Percentiles rank a stretch among this genome's conserved stretches.
Evolutionary conservation across 2,797 vertebrate species (phyloP).

Genomic region (Gymnothorax javanicus): DNA sequence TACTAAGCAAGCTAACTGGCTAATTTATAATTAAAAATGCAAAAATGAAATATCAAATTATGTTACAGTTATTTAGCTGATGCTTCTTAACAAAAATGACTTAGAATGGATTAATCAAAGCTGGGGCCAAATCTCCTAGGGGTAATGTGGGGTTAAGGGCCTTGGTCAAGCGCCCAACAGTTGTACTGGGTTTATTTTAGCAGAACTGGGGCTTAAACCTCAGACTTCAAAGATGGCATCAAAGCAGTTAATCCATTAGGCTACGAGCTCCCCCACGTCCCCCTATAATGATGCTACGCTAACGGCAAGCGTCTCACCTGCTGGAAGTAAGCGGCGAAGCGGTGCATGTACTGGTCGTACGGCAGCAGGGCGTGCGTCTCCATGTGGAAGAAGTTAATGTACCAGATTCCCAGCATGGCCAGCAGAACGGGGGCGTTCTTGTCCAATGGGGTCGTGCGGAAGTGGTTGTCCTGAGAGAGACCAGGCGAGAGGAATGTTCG

Average conservation of each 20-base stretch:
- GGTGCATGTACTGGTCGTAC: conserved; percentile 97
- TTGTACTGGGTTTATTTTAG: too few relatives aligned
- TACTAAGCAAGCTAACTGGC: not conserved
- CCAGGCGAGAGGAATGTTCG: not conserved
- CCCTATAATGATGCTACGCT: not conserved
- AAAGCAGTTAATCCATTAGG: too few relatives aligned
- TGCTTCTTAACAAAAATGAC: too few relatives aligned
- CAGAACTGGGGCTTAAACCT: too few relatives aligned
- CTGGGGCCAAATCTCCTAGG: too few relatives aligned
- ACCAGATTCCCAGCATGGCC: conserved; percentile 93
- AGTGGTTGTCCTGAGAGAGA: conserved; percentile 85
- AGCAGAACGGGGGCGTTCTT: conserved; percentile 87
- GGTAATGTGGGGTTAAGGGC: too few relatives aligned
- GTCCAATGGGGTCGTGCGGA: conserved; percentile 83
- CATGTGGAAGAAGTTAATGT: conserved; percentile 90
- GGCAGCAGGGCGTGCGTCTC: conserved; percentile 93
- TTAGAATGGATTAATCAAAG: too few relatives aligned
- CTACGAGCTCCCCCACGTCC: not conserved
- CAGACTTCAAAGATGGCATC: too few relatives aligned
- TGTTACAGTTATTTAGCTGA: too few relatives aligned
- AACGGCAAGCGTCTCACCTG: conserved; percentile 74
- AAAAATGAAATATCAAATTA: too few relatives aligned
- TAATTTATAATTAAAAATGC: too few relatives aligned
- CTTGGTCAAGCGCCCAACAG: too few relatives aligned
- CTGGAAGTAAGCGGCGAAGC: conserved; percentile 96